A percentile compares a stretch with the other conserved stretches of the same genome.
phyloP scores from a whole-genome alignment of 2,113 vertebrate genomes.

The Phylloscopus trochilus region DNA sequence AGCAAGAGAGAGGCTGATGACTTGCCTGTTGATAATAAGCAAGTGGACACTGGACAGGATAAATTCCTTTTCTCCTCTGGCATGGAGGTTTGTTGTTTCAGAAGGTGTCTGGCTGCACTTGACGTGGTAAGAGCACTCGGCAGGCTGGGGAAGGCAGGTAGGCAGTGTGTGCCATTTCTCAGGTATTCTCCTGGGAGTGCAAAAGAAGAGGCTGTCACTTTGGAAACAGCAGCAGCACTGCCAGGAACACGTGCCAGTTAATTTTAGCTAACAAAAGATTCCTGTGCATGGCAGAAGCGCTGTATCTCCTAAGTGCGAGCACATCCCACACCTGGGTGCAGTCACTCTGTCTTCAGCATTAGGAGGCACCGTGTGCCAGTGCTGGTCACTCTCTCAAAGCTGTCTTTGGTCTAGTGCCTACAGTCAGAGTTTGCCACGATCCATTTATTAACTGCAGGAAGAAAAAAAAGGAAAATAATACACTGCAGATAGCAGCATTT shows the following conservation, averaged over 20 bases:
- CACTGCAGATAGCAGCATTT: background rate
- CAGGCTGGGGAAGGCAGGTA: background rate
- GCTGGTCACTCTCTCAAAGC: background rate
- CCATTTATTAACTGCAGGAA: background rate
- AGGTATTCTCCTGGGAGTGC: background rate
- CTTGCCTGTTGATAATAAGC: background rate
- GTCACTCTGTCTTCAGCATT: background rate
- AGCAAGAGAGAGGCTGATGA: background rate
- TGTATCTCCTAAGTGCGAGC: background rate
- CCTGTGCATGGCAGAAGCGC: background rate
- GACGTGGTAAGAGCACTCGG: background rate
- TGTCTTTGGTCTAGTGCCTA: background rate
- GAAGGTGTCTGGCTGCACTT: background rate
- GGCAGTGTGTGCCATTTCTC: background rate
- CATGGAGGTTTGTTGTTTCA: background rate
- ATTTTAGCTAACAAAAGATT: conserved; percentile 55
- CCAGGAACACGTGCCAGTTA: conserved; percentile 27
- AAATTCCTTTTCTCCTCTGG: background rate
- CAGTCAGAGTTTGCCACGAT: background rate
- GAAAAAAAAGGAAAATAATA: background rate
- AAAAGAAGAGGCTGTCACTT: conserved; percentile 44
- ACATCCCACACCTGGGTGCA: background rate
- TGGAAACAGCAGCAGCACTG: conserved; percentile 41
- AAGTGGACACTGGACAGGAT: background rate
- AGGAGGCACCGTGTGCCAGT: background rate